These are phyloP conservation scores for Gyps fulvus DNA, from an alignment of 2,113 vertebrate species.

Conservation along the genomic window DNA sequence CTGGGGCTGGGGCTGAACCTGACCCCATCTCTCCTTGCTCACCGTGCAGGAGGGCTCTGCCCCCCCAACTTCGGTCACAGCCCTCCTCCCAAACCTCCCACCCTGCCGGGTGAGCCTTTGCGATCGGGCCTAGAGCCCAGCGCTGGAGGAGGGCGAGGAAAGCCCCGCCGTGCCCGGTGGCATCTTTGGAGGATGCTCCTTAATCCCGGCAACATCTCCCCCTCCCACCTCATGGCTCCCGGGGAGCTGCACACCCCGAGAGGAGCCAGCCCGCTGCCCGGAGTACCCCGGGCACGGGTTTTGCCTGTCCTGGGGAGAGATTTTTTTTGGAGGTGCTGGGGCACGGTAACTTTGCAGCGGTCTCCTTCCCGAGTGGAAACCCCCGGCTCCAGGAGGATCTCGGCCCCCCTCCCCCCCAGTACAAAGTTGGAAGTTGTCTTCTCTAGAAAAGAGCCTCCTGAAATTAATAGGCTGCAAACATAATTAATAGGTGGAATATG, in stretches of 20 bases:
- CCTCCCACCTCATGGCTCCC: neutral
- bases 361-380: neutral
- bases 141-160: neutral
- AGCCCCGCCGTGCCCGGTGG: neutral
- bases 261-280: neutral
- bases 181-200: neutral
- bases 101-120: neutral
- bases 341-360: neutral
- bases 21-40: neutral
- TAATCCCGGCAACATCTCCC: neutral
- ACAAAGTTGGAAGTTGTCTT: constrained; percentile 42
- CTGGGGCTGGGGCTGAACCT: neutral
- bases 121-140: neutral
- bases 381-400: neutral
- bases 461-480: constrained; percentile 65
- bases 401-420: too few species aligned
- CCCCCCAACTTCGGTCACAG: too few species aligned
- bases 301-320: neutral
- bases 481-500: constrained; percentile 73
- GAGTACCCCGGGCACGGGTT: neutral
- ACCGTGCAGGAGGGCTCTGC: neutral
- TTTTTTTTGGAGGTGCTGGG: too few species aligned
- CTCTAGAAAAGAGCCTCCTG: constrained; percentile 37
- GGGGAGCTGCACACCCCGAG: neutral
- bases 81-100: neutral